Conservation (phyloP, 35 echinoderm and acorn worm genomes). For the Apostichopus japonicus region DNA sequence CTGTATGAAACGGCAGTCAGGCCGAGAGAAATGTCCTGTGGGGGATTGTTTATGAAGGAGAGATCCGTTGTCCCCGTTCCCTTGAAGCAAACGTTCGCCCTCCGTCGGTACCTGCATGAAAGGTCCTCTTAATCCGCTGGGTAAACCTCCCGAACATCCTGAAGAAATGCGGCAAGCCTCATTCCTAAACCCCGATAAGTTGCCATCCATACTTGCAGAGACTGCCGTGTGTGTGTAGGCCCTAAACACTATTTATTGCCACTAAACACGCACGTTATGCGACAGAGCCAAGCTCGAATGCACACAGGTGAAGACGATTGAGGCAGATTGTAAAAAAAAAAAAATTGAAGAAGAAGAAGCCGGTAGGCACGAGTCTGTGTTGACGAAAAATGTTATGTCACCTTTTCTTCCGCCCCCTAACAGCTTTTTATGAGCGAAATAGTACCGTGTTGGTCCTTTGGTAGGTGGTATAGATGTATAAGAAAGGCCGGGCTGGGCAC, state of each 20-base stretch:
- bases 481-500: background rate
- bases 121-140: conserved; percentile 42
- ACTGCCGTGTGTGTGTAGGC: conserved; percentile 53
- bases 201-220: conserved; percentile 53
- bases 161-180: conserved; percentile 58
- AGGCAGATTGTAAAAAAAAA: conserved; percentile 3
- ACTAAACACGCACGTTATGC: conserved; percentile 62
- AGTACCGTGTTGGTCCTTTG: background rate
- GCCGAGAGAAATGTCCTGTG: conserved; percentile 56
- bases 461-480: background rate
- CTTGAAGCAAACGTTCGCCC: conserved; percentile 38
- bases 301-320: conserved; percentile 33
- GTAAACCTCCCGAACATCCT: conserved; percentile 44
- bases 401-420: conserved; percentile 21
- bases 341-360: background rate
- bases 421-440: conserved; percentile 1
- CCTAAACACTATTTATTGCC: conserved; percentile 58
- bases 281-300: conserved; percentile 55
- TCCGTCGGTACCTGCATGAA: conserved; percentile 61
- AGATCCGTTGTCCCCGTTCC: conserved; percentile 51
- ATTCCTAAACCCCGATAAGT: conserved; percentile 56
- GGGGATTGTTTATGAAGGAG: conserved; percentile 58
- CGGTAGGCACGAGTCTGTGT: conserved; percentile 15
- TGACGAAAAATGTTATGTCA: conserved; percentile 3
- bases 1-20: conserved; percentile 59